Evolutionary conservation across 2,888 invertebrate genomes (phyloP).

Genomic region (Abscondita cerata): DNA sequence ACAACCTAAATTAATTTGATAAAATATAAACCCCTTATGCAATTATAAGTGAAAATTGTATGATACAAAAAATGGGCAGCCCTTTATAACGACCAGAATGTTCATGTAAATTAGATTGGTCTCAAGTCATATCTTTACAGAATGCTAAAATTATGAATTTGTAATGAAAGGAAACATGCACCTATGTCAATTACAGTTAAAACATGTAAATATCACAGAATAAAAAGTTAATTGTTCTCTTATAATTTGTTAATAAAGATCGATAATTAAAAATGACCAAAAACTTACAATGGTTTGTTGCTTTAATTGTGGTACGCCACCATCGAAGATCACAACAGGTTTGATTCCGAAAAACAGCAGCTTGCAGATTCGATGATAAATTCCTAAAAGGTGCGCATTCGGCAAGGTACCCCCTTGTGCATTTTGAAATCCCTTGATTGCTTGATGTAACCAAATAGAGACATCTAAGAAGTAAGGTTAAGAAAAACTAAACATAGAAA

Average conservation of each 20-base stretch:
- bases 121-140: too few species aligned
- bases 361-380: slow-evolving; percentile 95
- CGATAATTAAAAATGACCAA: too few species aligned
- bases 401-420: slow-evolving; percentile 79
- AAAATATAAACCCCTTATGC: background rate
- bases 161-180: too few species aligned
- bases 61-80: too few species aligned
- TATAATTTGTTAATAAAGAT: too few species aligned
- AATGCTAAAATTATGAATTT: too few species aligned
- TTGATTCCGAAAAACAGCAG: slow-evolving; percentile 93
- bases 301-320: slow-evolving; percentile 90
- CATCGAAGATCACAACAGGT: slow-evolving; percentile 99
- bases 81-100: too few species aligned
- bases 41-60: background rate
- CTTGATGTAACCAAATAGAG: slow-evolving; percentile 99
- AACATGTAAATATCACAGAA: too few species aligned
- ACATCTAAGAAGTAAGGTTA: slow-evolving; percentile 73
- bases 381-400: slow-evolving; percentile 91
- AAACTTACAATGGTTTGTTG: slow-evolving; percentile 86
- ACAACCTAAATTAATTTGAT: background rate
- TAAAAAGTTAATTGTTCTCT: too few species aligned
- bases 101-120: too few species aligned
- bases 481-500: slow-evolving; percentile 32
- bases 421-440: slow-evolving; percentile 93
- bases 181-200: too few species aligned